A percentile compares a stretch with the other conserved stretches of the same genome.
These are phyloP conservation scores for Chrysochloris asiatica DNA, from an alignment of 2,113 vertebrate genomes.

Conservation along the genomic window DNA sequence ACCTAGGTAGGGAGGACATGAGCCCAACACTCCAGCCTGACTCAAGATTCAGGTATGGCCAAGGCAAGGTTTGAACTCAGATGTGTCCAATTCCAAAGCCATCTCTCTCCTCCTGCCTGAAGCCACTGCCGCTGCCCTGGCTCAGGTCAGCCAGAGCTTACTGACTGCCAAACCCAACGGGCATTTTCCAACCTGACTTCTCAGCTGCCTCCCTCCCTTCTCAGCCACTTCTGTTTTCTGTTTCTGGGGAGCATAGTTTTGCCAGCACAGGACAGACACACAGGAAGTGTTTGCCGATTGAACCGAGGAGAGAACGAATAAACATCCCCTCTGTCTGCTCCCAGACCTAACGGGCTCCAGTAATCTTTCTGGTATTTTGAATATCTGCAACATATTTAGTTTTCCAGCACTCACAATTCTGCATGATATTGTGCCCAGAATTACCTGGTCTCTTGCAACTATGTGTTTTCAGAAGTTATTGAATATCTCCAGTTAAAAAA, in stretches of 20 bases:
- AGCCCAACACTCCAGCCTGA: not conserved
- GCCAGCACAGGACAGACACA: not conserved
- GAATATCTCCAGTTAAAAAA: not conserved
- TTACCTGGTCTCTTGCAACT: not conserved
- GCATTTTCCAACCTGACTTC: not conserved
- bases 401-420: not conserved
- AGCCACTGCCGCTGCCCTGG: not conserved
- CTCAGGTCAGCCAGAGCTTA: not conserved
- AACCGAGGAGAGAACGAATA: not conserved
- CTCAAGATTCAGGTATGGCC: rapidly evolving
- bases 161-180: not conserved
- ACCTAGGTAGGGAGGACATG: not conserved
- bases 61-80: not conserved
- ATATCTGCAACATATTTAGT: not conserved
- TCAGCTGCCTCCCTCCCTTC: not conserved
- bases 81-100: not conserved
- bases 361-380: not conserved
- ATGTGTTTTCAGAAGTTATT: not conserved
- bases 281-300: not conserved
- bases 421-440: not conserved
- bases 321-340: not conserved
- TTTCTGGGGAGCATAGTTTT: not conserved
- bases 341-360: not conserved
- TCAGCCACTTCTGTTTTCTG: not conserved
- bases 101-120: not conserved